Evolutionary conservation across 2,888 invertebrate genomes (phyloP).

Genomic region (Pachliopta kotzebuea): DNA sequence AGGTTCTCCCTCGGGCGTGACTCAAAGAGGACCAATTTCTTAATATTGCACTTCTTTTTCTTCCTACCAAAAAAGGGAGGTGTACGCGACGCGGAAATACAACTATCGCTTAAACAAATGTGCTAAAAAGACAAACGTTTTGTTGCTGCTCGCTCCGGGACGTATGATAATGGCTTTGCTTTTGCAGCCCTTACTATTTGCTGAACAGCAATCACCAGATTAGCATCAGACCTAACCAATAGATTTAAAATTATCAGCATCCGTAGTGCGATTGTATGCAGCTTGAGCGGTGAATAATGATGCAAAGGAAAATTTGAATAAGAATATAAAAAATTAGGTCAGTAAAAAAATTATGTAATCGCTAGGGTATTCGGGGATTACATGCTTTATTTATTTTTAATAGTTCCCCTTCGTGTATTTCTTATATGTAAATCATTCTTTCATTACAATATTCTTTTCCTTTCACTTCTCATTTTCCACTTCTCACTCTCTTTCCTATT

Average conservation of each 20-base stretch:
- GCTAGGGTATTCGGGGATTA: too few relatives aligned
- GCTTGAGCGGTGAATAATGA: too few relatives aligned
- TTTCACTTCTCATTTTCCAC: too few relatives aligned
- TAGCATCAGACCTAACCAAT: neutral
- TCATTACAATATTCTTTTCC: too few relatives aligned
- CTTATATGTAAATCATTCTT: too few relatives aligned
- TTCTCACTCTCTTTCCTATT: too few relatives aligned
- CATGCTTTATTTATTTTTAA: too few relatives aligned
- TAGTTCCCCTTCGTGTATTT: too few relatives aligned
- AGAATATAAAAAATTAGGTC: too few relatives aligned
- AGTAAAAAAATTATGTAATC: too few relatives aligned
- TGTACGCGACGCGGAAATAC: conserved; percentile 68
- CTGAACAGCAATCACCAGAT: conserved; percentile 18
- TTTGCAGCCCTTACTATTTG: conserved; percentile 49
- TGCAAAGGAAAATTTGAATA: too few relatives aligned
- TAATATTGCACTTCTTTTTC: conserved; percentile 46
- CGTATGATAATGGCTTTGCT: conserved; percentile 74
- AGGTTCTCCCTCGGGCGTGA: conserved; percentile 20
- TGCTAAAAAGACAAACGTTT: conserved; percentile 79
- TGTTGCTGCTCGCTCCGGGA: conserved; percentile 64
- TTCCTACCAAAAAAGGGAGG: conserved; percentile 52
- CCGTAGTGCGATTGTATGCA: too few relatives aligned
- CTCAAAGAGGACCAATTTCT: conserved; percentile 44
- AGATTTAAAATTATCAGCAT: neutral
- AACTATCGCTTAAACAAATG: conserved; percentile 75